Percentiles rank a stretch among this genome's conserved stretches.
phyloP scores from a whole-genome alignment of 2,797 vertebrate species.

The Crenuchus spilurus region DNA sequence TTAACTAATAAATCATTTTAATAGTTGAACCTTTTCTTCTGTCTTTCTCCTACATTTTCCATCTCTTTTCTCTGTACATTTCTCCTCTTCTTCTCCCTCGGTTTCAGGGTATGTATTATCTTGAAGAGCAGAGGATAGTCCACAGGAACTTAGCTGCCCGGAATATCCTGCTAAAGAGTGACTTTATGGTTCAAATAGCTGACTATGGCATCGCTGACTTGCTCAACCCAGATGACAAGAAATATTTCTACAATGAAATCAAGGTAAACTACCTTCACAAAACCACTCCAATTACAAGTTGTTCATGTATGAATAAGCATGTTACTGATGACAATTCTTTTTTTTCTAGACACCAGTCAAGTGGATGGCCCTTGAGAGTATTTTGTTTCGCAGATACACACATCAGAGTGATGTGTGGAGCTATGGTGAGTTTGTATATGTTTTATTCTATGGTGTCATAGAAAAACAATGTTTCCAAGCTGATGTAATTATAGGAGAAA shows the following conservation, averaged over 20 bases:
- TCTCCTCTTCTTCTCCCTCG: not conserved
- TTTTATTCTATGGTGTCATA: not conserved
- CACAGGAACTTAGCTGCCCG: conserved; percentile 93
- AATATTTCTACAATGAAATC: conserved; percentile 87
- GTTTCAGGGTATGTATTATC: conserved; percentile 92
- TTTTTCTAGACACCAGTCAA: conserved; percentile 87
- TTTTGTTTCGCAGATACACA: conserved; percentile 92
- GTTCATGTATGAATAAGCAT: not conserved
- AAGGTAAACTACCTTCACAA: conserved; percentile 74
- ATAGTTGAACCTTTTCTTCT: no score
- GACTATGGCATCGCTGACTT: conserved; percentile 93
- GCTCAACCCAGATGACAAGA: conserved; percentile 92
- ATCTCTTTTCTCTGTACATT: not conserved
- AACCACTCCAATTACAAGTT: not conserved
- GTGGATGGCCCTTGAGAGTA: conserved; percentile 97
- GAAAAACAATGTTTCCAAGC: not conserved
- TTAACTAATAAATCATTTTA: no score
- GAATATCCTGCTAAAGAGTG: conserved; percentile 91
- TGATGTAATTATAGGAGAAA: no score
- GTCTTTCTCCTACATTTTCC: not conserved
- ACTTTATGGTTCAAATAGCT: conserved; percentile 90
- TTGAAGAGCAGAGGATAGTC: conserved; percentile 93
- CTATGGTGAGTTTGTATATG: conserved; percentile 83
- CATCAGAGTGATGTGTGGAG: conserved; percentile 98
- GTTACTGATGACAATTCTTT: not conserved